These are phyloP conservation scores for Micrasema longulum DNA, from an alignment of 1,140 invertebrate species.

Conservation along the genomic window DNA sequence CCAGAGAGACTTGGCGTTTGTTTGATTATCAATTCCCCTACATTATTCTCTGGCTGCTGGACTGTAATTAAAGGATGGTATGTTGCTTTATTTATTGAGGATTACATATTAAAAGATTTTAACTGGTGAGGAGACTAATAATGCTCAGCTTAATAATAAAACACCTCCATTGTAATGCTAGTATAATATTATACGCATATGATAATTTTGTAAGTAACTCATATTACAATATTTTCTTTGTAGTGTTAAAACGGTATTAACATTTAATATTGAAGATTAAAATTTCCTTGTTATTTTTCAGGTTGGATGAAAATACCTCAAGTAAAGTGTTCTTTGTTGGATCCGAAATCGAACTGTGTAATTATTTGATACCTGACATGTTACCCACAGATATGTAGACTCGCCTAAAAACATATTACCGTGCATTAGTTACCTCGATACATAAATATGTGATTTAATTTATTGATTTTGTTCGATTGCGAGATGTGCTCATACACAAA, in stretches of 20 bases:
- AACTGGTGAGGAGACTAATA: too few relatives aligned
- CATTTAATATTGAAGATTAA: too few relatives aligned
- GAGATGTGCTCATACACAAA: too few relatives aligned
- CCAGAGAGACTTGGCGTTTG: conserved; percentile 82
- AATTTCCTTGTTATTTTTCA: conserved; percentile 57
- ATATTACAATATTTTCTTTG: too few relatives aligned
- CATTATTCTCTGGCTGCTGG: conserved; percentile 80
- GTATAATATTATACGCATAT: too few relatives aligned
- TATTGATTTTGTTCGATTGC: neutral
- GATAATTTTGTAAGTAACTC: too few relatives aligned
- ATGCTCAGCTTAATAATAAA: too few relatives aligned
- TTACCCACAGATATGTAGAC: conserved; percentile 75
- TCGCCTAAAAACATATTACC: conserved; percentile 50
- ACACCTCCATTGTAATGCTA: too few relatives aligned
- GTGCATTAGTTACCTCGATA: conserved; percentile 26
- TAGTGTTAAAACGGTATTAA: too few relatives aligned
- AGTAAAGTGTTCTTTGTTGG: conserved; percentile 79
- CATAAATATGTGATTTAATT: conserved; percentile 17
- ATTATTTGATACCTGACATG: conserved; percentile 81
- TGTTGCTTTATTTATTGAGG: too few relatives aligned
- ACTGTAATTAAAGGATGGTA: conserved; percentile 78
- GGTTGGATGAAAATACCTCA: conserved; percentile 81
- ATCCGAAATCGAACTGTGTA: conserved; percentile 76
- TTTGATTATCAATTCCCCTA: conserved; percentile 77
- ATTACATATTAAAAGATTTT: too few relatives aligned